A percentile compares a stretch with the other conserved stretches of the same genome.
Conservation (phyloP, 2,797 vertebrate species). For the Artibeus jamaicensis region DNA sequence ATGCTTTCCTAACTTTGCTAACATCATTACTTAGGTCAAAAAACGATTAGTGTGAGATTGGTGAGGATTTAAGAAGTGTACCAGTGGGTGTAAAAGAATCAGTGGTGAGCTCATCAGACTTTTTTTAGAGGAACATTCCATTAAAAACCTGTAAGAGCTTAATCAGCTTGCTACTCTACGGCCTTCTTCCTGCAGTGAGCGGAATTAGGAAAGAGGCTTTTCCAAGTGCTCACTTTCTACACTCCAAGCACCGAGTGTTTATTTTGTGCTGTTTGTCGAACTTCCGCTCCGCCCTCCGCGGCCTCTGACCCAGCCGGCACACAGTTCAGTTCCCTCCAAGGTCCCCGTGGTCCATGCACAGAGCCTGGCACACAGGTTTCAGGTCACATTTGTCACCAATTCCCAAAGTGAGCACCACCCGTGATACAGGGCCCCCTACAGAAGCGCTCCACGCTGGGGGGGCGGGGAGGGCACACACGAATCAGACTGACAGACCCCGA, state of each 20-base stretch:
- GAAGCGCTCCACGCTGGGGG: neutral
- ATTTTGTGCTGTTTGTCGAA: neutral
- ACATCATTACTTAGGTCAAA: constrained; percentile 33
- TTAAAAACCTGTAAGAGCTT: neutral
- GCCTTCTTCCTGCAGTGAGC: neutral
- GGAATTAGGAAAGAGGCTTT: neutral
- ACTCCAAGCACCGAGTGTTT: neutral
- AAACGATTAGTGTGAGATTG: neutral
- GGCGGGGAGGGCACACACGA: rapidly evolving
- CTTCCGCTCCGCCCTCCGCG: neutral
- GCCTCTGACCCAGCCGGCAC: neutral
- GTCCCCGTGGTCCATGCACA: neutral
- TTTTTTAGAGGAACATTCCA: neutral
- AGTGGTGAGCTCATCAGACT: neutral
- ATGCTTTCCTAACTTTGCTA: constrained; percentile 14
- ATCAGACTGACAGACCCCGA: no score
- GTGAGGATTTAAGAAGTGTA: neutral
- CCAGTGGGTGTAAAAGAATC: neutral
- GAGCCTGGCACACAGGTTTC: neutral
- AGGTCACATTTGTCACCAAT: neutral
- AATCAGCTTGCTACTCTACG: rapidly evolving
- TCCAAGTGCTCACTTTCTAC: neutral
- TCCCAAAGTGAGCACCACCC: neutral
- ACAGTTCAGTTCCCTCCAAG: neutral
- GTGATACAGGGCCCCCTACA: neutral